Conservation (phyloP, 2,113 vertebrate genomes). For the Siphamia tubifer region DNA sequence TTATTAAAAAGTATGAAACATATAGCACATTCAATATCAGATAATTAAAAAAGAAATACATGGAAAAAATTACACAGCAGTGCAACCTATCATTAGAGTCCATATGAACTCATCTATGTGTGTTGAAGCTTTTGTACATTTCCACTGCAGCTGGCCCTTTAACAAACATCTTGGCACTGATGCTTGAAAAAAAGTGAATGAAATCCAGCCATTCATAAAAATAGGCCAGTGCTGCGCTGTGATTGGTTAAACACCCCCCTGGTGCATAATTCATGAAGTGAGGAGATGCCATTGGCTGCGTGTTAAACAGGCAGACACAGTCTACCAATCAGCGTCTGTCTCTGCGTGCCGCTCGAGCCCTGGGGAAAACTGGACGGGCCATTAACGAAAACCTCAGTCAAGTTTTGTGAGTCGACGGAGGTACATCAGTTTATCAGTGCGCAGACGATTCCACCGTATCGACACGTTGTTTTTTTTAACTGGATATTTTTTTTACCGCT, state of each 20-base stretch:
- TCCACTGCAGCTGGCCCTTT: slow-evolving; percentile 69
- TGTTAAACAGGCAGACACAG: slow-evolving; percentile 1
- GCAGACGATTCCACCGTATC: neutral
- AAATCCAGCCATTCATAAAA: slow-evolving; percentile 86
- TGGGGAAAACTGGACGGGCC: slow-evolving; percentile 61
- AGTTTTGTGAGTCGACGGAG: slow-evolving; percentile 69
- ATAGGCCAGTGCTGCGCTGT: slow-evolving; percentile 51
- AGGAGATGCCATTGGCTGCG: slow-evolving; percentile 56
- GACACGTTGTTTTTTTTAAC: slow-evolving; percentile 21
- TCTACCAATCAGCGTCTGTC: slow-evolving; percentile 62
- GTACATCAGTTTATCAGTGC: neutral
- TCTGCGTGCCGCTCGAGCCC: slow-evolving; percentile 32
- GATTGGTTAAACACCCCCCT: slow-evolving; percentile 62
- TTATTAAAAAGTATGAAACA: too few species aligned
- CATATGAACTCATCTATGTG: neutral
- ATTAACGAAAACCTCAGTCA: slow-evolving; percentile 78
- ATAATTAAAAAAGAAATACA: too few species aligned
- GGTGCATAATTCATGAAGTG: slow-evolving; percentile 46
- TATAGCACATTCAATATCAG: too few species aligned
- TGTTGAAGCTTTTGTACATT: neutral
- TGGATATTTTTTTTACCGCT: slow-evolving; percentile 67
- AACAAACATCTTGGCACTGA: slow-evolving; percentile 55
- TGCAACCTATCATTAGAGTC: neutral
- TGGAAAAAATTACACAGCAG: too few species aligned
- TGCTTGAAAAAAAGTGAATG: slow-evolving; percentile 73